Evolutionary conservation across 2,797 vertebrate genomes (phyloP).

Genomic region (Galaxias olidus): DNA sequence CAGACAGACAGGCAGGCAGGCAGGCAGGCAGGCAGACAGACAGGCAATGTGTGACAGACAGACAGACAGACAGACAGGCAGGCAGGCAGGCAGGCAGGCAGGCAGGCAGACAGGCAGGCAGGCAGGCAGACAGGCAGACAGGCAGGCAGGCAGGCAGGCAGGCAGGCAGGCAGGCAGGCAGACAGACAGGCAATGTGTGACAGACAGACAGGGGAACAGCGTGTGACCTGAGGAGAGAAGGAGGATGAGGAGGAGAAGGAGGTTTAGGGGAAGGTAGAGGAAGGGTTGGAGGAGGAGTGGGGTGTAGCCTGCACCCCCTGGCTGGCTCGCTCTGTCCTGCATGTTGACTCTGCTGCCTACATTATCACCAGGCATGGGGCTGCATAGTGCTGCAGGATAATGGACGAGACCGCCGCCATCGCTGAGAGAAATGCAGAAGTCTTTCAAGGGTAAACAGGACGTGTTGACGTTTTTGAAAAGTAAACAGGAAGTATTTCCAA

Average conservation of each 20-base stretch:
- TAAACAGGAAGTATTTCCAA: slow-evolving; percentile 79
- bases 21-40: too few relatives aligned
- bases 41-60: too few relatives aligned
- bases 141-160: too few relatives aligned
- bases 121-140: too few relatives aligned
- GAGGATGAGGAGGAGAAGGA: slow-evolving; percentile 11
- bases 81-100: too few relatives aligned
- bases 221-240: slow-evolving; percentile 38
- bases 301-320: slow-evolving; percentile 50
- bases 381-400: slow-evolving; percentile 83
- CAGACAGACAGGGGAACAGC: too few relatives aligned
- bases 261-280: slow-evolving; percentile 31
- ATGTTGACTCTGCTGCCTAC: slow-evolving; percentile 79
- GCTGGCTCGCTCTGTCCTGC: slow-evolving; percentile 58
- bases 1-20: too few relatives aligned
- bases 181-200: slow-evolving; percentile 23
- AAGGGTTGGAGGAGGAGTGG: slow-evolving; percentile 22
- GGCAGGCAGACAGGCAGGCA: too few relatives aligned
- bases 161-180: too few relatives aligned
- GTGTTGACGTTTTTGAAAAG: slow-evolving; percentile 72
- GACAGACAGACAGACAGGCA: too few relatives aligned
- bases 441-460: slow-evolving; percentile 79
- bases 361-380: slow-evolving; percentile 76
- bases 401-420: slow-evolving; percentile 52
- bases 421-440: slow-evolving; percentile 73